Base-by-base conservation (phyloP, 2,888 invertebrate genomes). In the Prosopocoilus inquinatus region DNA sequence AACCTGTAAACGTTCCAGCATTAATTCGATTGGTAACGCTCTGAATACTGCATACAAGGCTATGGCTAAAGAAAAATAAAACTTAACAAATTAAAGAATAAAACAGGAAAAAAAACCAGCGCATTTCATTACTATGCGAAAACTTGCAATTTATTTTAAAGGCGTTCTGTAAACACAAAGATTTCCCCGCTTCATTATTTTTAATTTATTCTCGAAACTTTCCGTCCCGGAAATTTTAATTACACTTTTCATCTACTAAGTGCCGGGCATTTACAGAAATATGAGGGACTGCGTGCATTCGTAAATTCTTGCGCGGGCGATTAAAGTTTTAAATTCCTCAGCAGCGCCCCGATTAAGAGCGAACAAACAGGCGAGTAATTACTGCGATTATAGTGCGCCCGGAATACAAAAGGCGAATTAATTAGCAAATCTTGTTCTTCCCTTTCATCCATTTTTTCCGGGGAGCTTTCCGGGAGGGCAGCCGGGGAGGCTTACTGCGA, bases 341-440 rank as follows among this genome's bases (percentile, higher is more conserved):
- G 51, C 55, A 56, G 51, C 57, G 55, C 45, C 45, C 53, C 59
- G 60, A 55, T 58, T 57, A 60, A 57, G 49, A 58, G 55, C 50
- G 57, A 58, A 60, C 64, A 60, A 64, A 61, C 62, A 61, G 49
- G 52, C 57, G 57, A 59, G 63, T 60, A 64, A 63, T 60, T 63
- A 57, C 56, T 47, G 53, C 57, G 55, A 59, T 55, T 59, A 60
- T 60, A 58, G 58, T 55, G 55, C 53, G 51, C 59, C 38, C 47
- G 39, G 50, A 58, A 58, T 55, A 64, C 60, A 64, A 65, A 65
- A 57, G 58, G 58, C 60, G 55, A 62, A 65, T 65, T 65, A 64
- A 65, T 65, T 61, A 62, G 52, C 51, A 53, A 54, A 58, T 54
- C 47, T 50, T 60, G 54, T 55, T 54, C 55, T 51, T 50, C 55